These are phyloP conservation scores for Heliconius melpomene DNA, from an alignment of 1,140 invertebrate species.

Conservation along the genomic window DNA sequence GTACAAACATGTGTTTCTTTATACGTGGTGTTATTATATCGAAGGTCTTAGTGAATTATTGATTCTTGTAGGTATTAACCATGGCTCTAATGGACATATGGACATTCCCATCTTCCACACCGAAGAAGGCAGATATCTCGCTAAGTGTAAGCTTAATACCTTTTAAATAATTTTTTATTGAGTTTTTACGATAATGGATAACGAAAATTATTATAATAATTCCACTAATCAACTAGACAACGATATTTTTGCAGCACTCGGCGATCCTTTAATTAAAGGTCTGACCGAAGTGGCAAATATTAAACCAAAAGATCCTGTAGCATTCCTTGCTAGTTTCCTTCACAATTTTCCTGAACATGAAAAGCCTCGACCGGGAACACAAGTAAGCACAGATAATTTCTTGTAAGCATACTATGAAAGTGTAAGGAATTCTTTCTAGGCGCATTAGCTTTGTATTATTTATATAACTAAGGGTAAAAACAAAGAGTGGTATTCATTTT, in stretches of 20 bases:
- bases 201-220: constrained; percentile 31
- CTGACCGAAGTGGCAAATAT: constrained; percentile 91
- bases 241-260: constrained; percentile 85
- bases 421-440: not conserved
- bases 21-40: constrained; percentile 41
- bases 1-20: constrained; percentile 50
- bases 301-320: constrained; percentile 90
- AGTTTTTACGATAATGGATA: constrained; percentile 39
- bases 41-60: constrained; percentile 74
- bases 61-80: constrained; percentile 74
- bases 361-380: constrained; percentile 64
- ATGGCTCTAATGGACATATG: constrained; percentile 82
- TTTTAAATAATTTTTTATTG: not conserved
- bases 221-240: constrained; percentile 59
- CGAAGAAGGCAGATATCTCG: constrained; percentile 91
- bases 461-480: not conserved
- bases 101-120: constrained; percentile 88
- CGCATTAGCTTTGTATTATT: not conserved
- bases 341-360: constrained; percentile 86
- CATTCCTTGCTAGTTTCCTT: constrained; percentile 90
- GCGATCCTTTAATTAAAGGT: constrained; percentile 92
- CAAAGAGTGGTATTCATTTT: not conserved
- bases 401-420: not conserved
- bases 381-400: constrained; percentile 51
- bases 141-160: constrained; percentile 84